Percentiles rank a stretch among this genome's conserved stretches.
Conservation (phyloP, 1,140 invertebrate genomes). For the Zophobas atratus region DNA sequence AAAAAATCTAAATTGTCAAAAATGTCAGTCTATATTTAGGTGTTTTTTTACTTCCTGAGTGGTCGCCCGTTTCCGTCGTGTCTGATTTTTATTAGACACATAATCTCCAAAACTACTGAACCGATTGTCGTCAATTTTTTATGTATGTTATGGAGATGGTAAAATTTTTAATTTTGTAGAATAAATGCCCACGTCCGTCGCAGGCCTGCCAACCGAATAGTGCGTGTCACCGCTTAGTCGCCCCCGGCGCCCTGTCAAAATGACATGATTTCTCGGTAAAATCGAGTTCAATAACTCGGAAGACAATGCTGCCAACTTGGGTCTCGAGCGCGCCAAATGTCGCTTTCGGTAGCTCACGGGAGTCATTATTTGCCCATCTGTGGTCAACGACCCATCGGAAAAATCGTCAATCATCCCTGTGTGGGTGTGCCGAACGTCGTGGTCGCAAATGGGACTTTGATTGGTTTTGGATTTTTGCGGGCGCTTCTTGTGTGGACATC, state of each 20-base stretch:
- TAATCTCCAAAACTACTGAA: no score
- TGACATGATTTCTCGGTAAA: constrained; percentile 31
- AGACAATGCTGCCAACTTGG: constrained; percentile 37
- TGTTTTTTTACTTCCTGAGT: no score
- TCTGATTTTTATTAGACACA: no score
- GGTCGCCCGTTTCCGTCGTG: no score
- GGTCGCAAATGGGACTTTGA: constrained; percentile 52
- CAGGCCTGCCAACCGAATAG: neutral
- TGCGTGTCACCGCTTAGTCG: neutral
- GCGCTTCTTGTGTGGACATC: no score
- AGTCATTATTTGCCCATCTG: constrained; percentile 55
- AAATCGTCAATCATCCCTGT: constrained; percentile 48
- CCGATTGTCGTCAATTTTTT: no score
- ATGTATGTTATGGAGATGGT: no score
- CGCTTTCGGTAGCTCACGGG: constrained; percentile 48
- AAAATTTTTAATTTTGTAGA: no score
- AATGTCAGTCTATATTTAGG: no score
- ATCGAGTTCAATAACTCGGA: constrained; percentile 34
- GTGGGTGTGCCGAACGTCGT: constrained; percentile 45
- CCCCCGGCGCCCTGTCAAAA: neutral
- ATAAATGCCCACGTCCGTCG: no score
- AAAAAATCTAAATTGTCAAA: no score
- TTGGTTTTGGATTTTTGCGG: constrained; percentile 25
- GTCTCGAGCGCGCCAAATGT: constrained; percentile 33
- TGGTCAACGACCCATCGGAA: constrained; percentile 47